phyloP scores from a whole-genome alignment of 2,888 invertebrate genomes.

The Crepidodera aurea region DNA sequence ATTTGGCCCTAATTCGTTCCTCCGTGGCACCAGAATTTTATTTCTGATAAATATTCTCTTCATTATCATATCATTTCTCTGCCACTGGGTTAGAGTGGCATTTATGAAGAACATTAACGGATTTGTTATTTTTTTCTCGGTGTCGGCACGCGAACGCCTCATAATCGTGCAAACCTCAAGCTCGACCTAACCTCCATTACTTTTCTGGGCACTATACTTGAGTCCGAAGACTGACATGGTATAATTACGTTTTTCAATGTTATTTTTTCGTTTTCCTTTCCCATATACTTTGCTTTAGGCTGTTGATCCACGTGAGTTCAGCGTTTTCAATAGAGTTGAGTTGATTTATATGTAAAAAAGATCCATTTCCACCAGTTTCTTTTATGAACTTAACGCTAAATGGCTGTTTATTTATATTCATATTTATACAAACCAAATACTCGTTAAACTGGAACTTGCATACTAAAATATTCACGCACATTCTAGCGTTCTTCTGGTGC shows the following conservation, averaged over 20 bases:
- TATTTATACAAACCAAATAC: no score
- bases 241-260: constrained; percentile 12
- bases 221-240: constrained; percentile 11
- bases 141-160: constrained; percentile 36
- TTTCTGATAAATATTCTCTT: not conserved
- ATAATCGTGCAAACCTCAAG: constrained; percentile 35
- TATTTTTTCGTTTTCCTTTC: not conserved
- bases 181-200: constrained; percentile 23
- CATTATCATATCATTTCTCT: not conserved
- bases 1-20: no score
- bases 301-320: not conserved
- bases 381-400: no score
- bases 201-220: constrained; percentile 1
- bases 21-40: no score
- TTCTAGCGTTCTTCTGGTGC: not conserved
- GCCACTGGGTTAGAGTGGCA: constrained; percentile 18
- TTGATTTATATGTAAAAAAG: no score
- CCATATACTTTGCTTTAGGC: not conserved
- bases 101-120: constrained; percentile 31
- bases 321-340: not conserved
- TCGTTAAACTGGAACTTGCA: no score
- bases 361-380: no score
- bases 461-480: no score
- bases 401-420: no score
- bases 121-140: constrained; percentile 28